Percentiles rank a stretch among this genome's conserved stretches.
Evolutionary conservation across 2,888 invertebrate species (phyloP).

Genomic region (Bursaphelenchus okinawaensis): DNA sequence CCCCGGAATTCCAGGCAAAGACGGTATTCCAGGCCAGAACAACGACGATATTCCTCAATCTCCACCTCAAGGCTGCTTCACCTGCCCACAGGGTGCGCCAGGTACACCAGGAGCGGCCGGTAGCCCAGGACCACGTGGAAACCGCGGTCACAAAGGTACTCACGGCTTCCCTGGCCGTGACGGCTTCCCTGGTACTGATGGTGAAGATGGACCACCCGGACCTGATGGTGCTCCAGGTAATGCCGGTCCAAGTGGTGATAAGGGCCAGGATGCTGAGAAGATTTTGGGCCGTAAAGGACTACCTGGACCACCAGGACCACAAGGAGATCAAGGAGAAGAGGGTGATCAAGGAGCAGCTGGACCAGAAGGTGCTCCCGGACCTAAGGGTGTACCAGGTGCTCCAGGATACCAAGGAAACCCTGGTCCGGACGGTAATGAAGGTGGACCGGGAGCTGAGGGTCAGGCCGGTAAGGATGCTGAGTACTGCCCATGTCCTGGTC

Average conservation of each 20-base stretch:
- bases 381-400: conserved; percentile 23
- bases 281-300: conserved; percentile 37
- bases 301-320: conserved; percentile 40
- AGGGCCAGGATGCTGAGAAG: conserved; percentile 35
- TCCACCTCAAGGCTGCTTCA: conserved; percentile 47
- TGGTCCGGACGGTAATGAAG: conserved; percentile 29
- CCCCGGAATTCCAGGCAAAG: conserved; percentile 36
- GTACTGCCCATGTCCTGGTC: conserved; percentile 36
- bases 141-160: conserved; percentile 30
- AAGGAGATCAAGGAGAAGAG: conserved; percentile 15
- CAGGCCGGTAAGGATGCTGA: conserved; percentile 24
- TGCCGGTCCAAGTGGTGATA: conserved; percentile 43
- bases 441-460: conserved; percentile 21
- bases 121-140: conserved; percentile 31
- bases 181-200: conserved; percentile 25
- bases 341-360: conserved; percentile 24
- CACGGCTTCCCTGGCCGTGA: conserved; percentile 28
- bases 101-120: conserved; percentile 22
- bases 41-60: conserved; percentile 45
- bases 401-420: conserved; percentile 25
- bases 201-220: conserved; percentile 24
- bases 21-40: conserved; percentile 40
- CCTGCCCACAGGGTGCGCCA: conserved; percentile 36
- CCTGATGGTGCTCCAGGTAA: conserved; percentile 16
- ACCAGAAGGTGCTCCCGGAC: conserved; percentile 27